phyloP scores from a whole-genome alignment of 2,113 vertebrate genomes.

The Xenotilapia leptura region DNA sequence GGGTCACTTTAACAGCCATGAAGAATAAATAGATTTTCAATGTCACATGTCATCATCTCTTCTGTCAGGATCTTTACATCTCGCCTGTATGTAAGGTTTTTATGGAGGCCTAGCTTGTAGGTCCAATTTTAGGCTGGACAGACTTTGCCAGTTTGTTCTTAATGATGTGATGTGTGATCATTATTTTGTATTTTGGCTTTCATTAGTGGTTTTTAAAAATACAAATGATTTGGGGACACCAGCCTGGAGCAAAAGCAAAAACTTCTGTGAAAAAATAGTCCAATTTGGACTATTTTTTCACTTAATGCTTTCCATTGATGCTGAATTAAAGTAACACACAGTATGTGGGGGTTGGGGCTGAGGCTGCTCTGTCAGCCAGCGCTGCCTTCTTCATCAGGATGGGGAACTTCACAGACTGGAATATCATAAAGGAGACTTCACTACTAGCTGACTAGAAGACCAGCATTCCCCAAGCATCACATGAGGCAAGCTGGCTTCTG shows the following conservation, averaged over 20 bases:
- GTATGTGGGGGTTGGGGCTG: not conserved
- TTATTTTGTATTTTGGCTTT: not conserved
- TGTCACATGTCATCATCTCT: not conserved
- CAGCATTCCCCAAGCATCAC: not conserved
- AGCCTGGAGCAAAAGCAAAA: not conserved
- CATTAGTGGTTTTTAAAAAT: not conserved
- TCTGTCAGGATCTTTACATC: not conserved
- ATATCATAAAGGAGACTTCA: not conserved
- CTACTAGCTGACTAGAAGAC: not conserved
- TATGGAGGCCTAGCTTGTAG: not conserved
- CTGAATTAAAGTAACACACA: not conserved
- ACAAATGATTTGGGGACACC: not conserved
- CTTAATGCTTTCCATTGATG: not conserved
- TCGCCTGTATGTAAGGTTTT: not conserved
- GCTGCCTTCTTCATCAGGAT: not conserved
- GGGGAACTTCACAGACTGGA: not conserved
- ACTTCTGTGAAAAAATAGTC: not conserved
- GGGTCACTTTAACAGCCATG: not conserved
- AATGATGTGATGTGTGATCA: not conserved
- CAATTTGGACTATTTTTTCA: not conserved
- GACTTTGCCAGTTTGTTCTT: not conserved
- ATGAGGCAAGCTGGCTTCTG: not conserved
- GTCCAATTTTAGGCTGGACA: not conserved
- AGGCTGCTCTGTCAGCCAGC: not conserved
- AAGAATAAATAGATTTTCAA: not conserved